Evolutionary conservation across 2,797 vertebrate genomes (phyloP), one percentile per base, ranked within the genome.

Genomic region (Xenopus petersii): DNA sequence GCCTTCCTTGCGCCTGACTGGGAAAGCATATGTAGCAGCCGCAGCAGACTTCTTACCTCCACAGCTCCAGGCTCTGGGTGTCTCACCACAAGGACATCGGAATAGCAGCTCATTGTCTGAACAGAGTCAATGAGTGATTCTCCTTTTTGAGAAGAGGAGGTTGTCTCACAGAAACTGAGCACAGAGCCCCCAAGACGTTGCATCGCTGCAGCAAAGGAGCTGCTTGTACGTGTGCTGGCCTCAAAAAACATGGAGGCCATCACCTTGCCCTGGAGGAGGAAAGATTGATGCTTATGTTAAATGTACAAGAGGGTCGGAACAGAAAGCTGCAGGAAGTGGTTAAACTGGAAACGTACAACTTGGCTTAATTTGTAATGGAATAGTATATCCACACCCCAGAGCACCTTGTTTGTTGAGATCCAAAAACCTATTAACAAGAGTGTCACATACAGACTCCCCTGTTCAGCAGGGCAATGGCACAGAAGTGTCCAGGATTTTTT

Each of bases 201-300:
- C 97, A 99, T 99, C 82, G 97, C 96, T 0, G 97, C 94, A 0
- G 94, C 86, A 0, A 99, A 98, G 59, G 96, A 98, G 87, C 95
- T 98, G 85, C 95, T 95, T 86, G 97, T 99, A 55, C 96, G 92
- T 0, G 97, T 99, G 92, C 97, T 99, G 1, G 91, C 97, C 81
- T 98, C 97, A 0, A 95, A 99, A 88, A 98, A 99, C 95, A 99
- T 98, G 84, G 93, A 96, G 0, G 94, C 97, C 97, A 98, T 98
- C 77, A 99, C 94, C 42, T 94, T 97, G 1, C 97, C 97, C 97
- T 98, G 12, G 16, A 24, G 21, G 10, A 24, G 58, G 24, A 26
- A 26, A 60, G 10, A 60, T n/a, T 5, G 16, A 17, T 12, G 15
- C 3, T 51, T 10, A 49, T 10, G 47, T 10, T 12, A 49, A 51